Base-by-base conservation (phyloP, 2,113 vertebrate species). In the Neolamprologus cancellatus region DNA sequence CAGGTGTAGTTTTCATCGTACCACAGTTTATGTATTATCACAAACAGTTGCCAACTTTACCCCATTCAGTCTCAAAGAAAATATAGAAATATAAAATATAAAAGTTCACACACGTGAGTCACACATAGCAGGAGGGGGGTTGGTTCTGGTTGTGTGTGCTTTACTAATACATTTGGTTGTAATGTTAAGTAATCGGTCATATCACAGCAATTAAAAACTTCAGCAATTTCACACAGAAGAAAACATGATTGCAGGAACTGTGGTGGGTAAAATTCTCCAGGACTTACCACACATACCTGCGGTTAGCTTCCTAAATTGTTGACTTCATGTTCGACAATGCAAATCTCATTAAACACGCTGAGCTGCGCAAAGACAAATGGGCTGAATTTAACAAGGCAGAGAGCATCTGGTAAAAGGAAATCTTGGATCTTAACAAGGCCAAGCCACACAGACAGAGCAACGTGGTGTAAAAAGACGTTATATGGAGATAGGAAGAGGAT, bases 361-460 rank as follows among this genome's bases (percentile, higher is more conserved):
- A 53, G 55, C 78, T 74, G 92, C 88, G 91, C 84, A 85, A 88
- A 87, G 66, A 89, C 92, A 90, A 92, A 88, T 85, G 86, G 83
- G 80, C 71, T 76, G 76, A 78, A 52, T 87, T 93, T 94, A 93
- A 94, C 89, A 79, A 93, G 89, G 84, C 81, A 66, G 57, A 57
- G 80, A 81, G 86, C 93, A 93, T 93, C 90, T 93, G 92, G 89
- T 89, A 84, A 92, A 91, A 94, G 90, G 85, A 79, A 81, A 86
- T 87, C 82, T 64, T 64, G 32, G 59, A 64, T 36, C 32, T 93
- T 94, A 90, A 94, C 88, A 85, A 85, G 89, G 13, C 85, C 48
- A 79, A 44, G 80, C 87, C 82, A 83, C 78, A 90, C 84, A 84
- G 64, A 81, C 15, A 32, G 39, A 84, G 74, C 6, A 23, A 8